phyloP scores from a whole-genome alignment of 2,888 invertebrate species.

The Dusona sp. region DNA sequence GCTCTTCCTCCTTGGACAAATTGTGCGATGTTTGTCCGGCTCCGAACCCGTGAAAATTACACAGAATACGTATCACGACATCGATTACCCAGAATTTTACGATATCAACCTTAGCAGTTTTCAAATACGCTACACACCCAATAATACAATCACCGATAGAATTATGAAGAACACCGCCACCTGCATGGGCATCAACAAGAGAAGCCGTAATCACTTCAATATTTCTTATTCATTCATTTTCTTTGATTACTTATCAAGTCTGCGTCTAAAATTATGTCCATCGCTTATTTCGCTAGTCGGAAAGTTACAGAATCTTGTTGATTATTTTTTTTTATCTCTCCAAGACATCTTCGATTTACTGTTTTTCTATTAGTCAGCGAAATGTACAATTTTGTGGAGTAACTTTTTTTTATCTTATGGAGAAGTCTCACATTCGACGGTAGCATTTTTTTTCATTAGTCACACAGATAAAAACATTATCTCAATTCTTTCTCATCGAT shows the following conservation, averaged over 20 bases:
- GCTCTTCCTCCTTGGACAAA: constrained; percentile 77
- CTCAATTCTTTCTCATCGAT: too few species aligned
- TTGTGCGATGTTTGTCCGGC: constrained; percentile 76
- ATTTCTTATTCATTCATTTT: background rate
- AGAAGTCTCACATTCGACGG: too few species aligned
- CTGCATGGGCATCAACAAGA: constrained; percentile 74
- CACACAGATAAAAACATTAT: too few species aligned
- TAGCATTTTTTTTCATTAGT: too few species aligned
- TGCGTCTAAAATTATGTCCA: too few species aligned
- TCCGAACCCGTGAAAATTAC: constrained; percentile 69
- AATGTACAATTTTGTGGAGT: too few species aligned
- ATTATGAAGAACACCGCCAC: constrained; percentile 74
- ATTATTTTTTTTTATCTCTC: too few species aligned
- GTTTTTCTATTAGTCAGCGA: too few species aligned
- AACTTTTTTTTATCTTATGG: too few species aligned
- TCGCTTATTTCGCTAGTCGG: too few species aligned
- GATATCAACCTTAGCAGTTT: constrained; percentile 22
- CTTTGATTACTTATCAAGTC: background rate
- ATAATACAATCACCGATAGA: constrained; percentile 72
- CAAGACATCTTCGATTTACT: too few species aligned
- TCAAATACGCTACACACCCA: constrained; percentile 74
- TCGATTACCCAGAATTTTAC: constrained; percentile 37
- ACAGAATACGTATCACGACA: constrained; percentile 74
- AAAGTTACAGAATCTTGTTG: too few species aligned
- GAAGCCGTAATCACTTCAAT: constrained; percentile 71